Conservation (phyloP, 2,888 invertebrate species). For the Tuberolachnus salignus region DNA sequence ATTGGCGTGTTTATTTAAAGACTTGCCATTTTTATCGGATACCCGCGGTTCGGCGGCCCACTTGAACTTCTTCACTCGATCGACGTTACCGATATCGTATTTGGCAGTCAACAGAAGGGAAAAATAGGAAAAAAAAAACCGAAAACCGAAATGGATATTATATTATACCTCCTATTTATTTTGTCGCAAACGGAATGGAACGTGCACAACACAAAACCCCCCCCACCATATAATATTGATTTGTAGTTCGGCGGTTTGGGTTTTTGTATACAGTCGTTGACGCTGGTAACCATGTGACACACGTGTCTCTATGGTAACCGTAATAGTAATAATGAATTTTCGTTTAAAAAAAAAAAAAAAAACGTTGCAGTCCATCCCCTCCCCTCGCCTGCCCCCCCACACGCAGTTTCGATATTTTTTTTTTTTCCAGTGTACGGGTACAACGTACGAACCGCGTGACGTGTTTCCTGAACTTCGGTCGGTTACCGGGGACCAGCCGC, state of each 20-base stretch:
- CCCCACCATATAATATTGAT: conserved; percentile 2
- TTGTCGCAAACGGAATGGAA: too few relatives aligned
- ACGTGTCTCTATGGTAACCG: conserved; percentile 46
- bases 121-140: too few relatives aligned
- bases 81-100: too few relatives aligned
- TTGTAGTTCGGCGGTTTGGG: neutral
- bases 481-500: too few relatives aligned
- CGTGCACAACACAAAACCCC: too few relatives aligned
- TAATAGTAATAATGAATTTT: neutral
- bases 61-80: neutral
- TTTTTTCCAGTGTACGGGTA: neutral
- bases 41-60: neutral
- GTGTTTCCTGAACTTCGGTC: too few relatives aligned
- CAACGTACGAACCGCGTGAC: neutral
- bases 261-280: conserved; percentile 31
- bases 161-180: too few relatives aligned
- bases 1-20: neutral
- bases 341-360: too few relatives aligned
- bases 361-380: too few relatives aligned
- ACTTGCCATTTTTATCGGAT: conserved; percentile 6
- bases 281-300: neutral
- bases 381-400: too few relatives aligned
- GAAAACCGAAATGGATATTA: too few relatives aligned
- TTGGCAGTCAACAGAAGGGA: too few relatives aligned
- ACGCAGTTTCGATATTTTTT: neutral